Percentiles rank a stretch among this genome's conserved stretches.
Evolutionary conservation across 2,113 vertebrate genomes (phyloP).

Genomic region (Ptyas mucosa): DNA sequence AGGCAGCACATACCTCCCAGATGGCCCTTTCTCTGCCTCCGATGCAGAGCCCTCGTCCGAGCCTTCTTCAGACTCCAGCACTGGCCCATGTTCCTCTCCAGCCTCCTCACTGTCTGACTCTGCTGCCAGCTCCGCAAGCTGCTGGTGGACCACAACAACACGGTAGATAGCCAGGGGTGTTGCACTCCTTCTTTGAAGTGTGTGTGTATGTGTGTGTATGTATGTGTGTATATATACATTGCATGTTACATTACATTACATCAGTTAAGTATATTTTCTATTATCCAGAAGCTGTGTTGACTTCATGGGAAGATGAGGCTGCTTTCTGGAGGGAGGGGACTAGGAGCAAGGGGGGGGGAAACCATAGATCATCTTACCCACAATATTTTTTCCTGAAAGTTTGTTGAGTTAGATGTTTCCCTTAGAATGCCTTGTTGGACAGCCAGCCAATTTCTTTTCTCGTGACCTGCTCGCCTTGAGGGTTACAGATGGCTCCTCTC

Average conservation of each 20-base stretch:
- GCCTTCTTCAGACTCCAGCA: too few species aligned
- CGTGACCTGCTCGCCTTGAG: neutral
- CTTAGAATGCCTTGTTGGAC: neutral
- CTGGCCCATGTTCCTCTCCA: too few species aligned
- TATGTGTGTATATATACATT: too few species aligned
- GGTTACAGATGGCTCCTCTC: neutral
- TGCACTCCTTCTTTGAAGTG: too few species aligned
- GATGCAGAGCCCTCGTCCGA: too few species aligned
- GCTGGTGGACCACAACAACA: too few species aligned
- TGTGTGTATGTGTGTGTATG: too few species aligned
- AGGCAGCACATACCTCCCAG: too few species aligned
- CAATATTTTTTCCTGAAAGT: neutral
- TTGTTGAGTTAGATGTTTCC: neutral
- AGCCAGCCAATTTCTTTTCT: neutral
- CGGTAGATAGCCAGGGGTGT: neutral
- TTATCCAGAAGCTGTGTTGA: neutral
- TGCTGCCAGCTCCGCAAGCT: too few species aligned
- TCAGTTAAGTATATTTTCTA: neutral
- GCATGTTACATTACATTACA: too few species aligned
- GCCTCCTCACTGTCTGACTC: too few species aligned
- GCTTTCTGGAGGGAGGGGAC: neutral
- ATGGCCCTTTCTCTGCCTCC: too few species aligned
- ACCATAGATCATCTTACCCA: neutral
- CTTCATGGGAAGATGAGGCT: neutral
- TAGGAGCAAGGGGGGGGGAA: neutral